Percentiles rank a stretch among this genome's conserved stretches.
phyloP scores from a whole-genome alignment of 2,888 invertebrate species.

The Omphaloscelis lunosa region DNA sequence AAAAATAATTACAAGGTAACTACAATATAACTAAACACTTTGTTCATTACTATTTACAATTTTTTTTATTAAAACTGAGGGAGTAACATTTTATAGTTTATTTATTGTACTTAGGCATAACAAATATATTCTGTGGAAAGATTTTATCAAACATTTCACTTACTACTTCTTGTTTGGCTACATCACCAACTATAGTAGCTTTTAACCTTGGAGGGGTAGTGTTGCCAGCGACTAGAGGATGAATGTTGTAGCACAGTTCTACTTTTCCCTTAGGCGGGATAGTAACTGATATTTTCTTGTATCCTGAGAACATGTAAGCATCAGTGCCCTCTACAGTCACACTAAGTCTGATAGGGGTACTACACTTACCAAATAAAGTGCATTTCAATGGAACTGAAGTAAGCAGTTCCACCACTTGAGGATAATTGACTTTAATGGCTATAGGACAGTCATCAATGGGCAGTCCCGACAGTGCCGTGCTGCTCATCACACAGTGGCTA shows the following conservation, averaged over 20 bases:
- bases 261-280: slow-evolving; percentile 92
- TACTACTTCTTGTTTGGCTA: slow-evolving; percentile 81
- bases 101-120: slow-evolving; percentile 90
- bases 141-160: slow-evolving; percentile 88
- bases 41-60: slow-evolving; percentile 87
- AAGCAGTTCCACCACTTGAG: slow-evolving; percentile 94
- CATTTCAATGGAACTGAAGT: slow-evolving; percentile 94
- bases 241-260: slow-evolving; percentile 94
- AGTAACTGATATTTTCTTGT: slow-evolving; percentile 94
- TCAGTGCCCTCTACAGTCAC: slow-evolving; percentile 95
- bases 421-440: slow-evolving; percentile 91
- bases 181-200: slow-evolving; percentile 87
- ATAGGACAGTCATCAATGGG: slow-evolving; percentile 92
- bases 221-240: slow-evolving; percentile 94
- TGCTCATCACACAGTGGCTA: slow-evolving; percentile 87
- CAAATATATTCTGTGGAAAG: slow-evolving; percentile 88
- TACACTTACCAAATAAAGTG: slow-evolving; percentile 93
- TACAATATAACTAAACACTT: slow-evolving; percentile 83
- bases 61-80: slow-evolving; percentile 70
- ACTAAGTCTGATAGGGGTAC: slow-evolving; percentile 93
- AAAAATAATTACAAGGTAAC: slow-evolving; percentile 83
- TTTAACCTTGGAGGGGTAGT: slow-evolving; percentile 92
- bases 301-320: slow-evolving; percentile 98
- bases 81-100: slow-evolving; percentile 77
- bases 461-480: slow-evolving; percentile 89